Evolutionary conservation across 2,888 invertebrate genomes (phyloP).

Genomic region (Zhuqinia jingwanae): DNA sequence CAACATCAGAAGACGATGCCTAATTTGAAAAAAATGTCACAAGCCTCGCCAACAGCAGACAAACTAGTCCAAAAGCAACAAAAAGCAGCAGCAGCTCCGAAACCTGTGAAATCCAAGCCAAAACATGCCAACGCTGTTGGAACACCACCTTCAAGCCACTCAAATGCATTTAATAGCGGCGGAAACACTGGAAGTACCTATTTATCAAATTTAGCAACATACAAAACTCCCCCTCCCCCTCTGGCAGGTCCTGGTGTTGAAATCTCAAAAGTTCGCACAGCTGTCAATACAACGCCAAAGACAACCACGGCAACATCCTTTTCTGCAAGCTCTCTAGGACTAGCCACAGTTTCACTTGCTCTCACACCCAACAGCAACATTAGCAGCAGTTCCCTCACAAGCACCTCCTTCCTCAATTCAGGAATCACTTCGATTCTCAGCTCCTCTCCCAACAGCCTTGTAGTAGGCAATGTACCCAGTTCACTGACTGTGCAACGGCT

Average conservation of each 20-base stretch:
- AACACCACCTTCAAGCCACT: slow-evolving; percentile 14
- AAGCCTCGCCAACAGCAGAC: background rate
- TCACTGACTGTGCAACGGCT: slow-evolving; percentile 62
- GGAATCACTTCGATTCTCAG: slow-evolving; percentile 50
- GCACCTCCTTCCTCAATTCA: background rate
- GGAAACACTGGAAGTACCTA: background rate
- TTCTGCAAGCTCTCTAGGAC: slow-evolving; percentile 6
- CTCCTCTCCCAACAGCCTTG: background rate
- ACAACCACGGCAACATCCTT: background rate
- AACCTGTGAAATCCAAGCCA: slow-evolving; percentile 50
- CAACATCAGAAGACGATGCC: slow-evolving; percentile 65
- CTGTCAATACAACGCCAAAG: slow-evolving; percentile 19
- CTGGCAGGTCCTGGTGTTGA: slow-evolving; percentile 70
- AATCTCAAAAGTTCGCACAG: slow-evolving; percentile 73
- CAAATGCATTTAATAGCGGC: slow-evolving; percentile 3
- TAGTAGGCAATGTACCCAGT: slow-evolving; percentile 55
- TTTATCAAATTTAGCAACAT: slow-evolving; percentile 18
- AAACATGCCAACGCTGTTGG: slow-evolving; percentile 32
- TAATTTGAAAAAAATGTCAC: slow-evolving; percentile 58
- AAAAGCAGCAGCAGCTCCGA: slow-evolving; percentile 21
- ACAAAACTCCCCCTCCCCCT: slow-evolving; percentile 62
- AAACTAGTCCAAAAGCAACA: slow-evolving; percentile 53
- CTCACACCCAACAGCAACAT: slow-evolving; percentile 17
- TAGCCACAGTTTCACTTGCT: slow-evolving; percentile 30
- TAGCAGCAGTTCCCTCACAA: slow-evolving; percentile 31